Percentiles rank a stretch among this genome's conserved stretches.
These are phyloP conservation scores for Trichomycterus rosablanca DNA, from an alignment of 2,113 vertebrate genomes.

Conservation along the genomic window DNA sequence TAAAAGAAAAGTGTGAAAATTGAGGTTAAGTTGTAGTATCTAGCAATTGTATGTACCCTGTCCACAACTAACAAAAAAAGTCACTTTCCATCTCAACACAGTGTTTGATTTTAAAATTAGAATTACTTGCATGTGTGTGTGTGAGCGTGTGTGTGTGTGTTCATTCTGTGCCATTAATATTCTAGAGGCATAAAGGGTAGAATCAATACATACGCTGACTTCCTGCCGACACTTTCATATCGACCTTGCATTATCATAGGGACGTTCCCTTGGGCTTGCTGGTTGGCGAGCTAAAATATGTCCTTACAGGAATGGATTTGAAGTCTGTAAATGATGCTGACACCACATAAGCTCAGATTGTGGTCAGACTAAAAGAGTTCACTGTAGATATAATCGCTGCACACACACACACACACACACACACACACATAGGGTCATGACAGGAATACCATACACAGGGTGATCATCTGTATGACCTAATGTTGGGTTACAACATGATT, in stretches of 20 bases:
- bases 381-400: not conserved
- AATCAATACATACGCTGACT: constrained; percentile 52
- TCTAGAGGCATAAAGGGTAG: constrained; percentile 11
- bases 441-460: too few species aligned
- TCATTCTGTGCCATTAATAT: constrained; percentile 39
- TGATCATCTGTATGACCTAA: too few species aligned
- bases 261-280: constrained; percentile 13
- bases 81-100: not conserved
- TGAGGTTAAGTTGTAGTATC: too few species aligned
- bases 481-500: too few species aligned
- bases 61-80: constrained; percentile 5
- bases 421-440: too few species aligned
- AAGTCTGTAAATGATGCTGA: constrained; percentile 5
- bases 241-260: constrained; percentile 20
- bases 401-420: too few species aligned
- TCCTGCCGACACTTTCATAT: constrained; percentile 34
- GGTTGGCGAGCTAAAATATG: constrained; percentile 18
- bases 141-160: too few species aligned
- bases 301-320: constrained; percentile 27
- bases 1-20: too few species aligned
- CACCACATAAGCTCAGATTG: constrained; percentile 18
- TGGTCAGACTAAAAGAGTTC: constrained; percentile 6
- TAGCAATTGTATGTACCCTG: not conserved
- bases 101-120: constrained; percentile 42
- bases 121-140: constrained; percentile 44